Evolutionary conservation across 2,888 invertebrate species (phyloP).

Genomic region (Halictus quadricinctus): DNA sequence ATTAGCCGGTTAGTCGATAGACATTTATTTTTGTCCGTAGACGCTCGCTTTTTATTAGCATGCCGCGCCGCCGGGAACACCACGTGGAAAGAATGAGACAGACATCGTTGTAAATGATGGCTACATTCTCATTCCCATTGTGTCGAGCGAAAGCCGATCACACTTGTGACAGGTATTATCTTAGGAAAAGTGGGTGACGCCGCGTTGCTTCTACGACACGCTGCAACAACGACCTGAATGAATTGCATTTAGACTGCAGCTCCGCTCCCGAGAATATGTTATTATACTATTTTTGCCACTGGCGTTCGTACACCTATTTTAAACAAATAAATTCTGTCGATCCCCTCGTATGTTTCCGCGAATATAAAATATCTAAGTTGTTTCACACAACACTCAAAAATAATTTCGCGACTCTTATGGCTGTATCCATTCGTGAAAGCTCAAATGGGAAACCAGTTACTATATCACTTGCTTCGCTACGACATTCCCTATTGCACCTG

Average conservation of each 20-base stretch:
- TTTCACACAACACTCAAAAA: no score
- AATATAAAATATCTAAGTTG: neutral
- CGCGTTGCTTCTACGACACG: conserved; percentile 38
- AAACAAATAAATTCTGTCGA: conserved; percentile 7
- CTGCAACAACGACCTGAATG: conserved; percentile 52
- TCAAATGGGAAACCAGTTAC: no score
- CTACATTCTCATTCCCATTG: conserved; percentile 46
- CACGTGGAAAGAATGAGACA: neutral
- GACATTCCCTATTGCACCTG: neutral
- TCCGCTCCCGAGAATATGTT: conserved; percentile 5
- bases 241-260: conserved; percentile 37
- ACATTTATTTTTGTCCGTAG: conserved; percentile 42
- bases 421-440: no score
- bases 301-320: neutral
- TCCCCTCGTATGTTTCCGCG: neutral
- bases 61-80: neutral
- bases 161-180: conserved; percentile 72
- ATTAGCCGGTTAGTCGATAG: conserved; percentile 47
- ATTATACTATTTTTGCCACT: neutral
- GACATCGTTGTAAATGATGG: conserved; percentile 31
- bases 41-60: conserved; percentile 44
- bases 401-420: no score
- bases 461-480: no score
- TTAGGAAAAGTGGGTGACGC: conserved; percentile 65
- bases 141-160: conserved; percentile 57